Evolutionary conservation across 2,888 invertebrate species (phyloP).

Genomic region (Acrocera orbiculus): DNA sequence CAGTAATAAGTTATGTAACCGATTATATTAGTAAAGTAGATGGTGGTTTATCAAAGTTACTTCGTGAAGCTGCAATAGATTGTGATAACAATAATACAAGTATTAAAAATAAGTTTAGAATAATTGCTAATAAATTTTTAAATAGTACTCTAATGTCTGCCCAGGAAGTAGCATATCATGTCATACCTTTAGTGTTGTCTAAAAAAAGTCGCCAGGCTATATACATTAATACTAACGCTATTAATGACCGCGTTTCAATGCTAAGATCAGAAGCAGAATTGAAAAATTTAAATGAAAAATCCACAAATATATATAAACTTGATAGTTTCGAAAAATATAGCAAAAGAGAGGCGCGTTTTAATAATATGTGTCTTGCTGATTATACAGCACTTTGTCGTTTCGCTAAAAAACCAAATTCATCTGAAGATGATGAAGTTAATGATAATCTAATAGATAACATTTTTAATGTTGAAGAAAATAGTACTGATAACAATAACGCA

Average conservation of each 20-base stretch:
- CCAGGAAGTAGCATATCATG: slow-evolving; percentile 1
- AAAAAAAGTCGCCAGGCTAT: slow-evolving; percentile 4
- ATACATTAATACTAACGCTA: slow-evolving; percentile 6
- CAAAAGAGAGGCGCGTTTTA: not conserved
- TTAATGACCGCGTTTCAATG: slow-evolving; percentile 3
- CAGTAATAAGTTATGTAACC: slow-evolving; percentile 14
- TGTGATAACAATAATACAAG: slow-evolving; percentile 10
- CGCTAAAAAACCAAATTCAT: too few species aligned
- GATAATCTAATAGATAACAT: too few species aligned
- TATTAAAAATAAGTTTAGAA: slow-evolving; percentile 12
- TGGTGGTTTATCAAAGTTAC: slow-evolving; percentile 15
- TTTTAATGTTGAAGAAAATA: too few species aligned
- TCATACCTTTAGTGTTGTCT: too few species aligned
- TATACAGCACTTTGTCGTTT: too few species aligned
- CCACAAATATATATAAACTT: slow-evolving; percentile 4
- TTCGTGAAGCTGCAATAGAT: slow-evolving; percentile 13
- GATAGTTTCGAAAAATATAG: slow-evolving; percentile 6
- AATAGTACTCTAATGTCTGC: slow-evolving; percentile 6
- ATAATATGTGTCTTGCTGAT: slow-evolving; percentile 5
- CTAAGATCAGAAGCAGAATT: slow-evolving; percentile 2
- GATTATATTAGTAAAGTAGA: slow-evolving; percentile 17
- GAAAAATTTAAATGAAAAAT: slow-evolving; percentile 1
- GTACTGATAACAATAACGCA: too few species aligned
- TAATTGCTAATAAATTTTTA: slow-evolving; percentile 11
- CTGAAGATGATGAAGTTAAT: too few species aligned